These are phyloP conservation scores for Anoplophora glabripennis DNA, from an alignment of 1,140 invertebrate species.

Conservation along the genomic window DNA sequence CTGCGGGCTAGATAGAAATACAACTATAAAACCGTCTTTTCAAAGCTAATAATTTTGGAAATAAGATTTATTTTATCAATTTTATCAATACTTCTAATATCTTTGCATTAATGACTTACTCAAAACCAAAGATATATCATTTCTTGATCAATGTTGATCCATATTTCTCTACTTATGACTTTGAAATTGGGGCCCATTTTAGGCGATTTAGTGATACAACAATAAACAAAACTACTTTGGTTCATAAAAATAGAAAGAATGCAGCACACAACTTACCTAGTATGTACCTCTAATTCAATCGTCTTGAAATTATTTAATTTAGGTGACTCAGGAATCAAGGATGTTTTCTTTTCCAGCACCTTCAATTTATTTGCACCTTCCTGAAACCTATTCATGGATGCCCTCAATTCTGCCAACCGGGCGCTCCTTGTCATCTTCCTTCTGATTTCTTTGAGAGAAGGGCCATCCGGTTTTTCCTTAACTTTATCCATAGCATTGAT, in stretches of 20 bases:
- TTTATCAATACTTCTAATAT: no score
- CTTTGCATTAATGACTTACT: no score
- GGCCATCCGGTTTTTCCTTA: constrained; percentile 49
- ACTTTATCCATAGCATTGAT: constrained; percentile 49
- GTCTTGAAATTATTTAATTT: constrained; percentile 67
- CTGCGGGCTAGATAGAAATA: constrained; percentile 52
- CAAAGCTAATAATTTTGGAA: no score
- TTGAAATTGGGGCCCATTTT: no score
- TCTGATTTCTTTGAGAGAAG: constrained; percentile 65
- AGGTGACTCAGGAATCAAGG: constrained; percentile 41
- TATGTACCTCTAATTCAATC: constrained; percentile 69
- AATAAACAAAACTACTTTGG: neutral
- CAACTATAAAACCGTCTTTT: no score
- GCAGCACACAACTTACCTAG: constrained; percentile 54
- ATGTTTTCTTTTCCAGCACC: constrained; percentile 47
- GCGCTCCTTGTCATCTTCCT: constrained; percentile 61
- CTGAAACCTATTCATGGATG: constrained; percentile 59
- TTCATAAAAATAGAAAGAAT: neutral
- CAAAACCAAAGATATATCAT: no score
- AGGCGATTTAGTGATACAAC: no score
- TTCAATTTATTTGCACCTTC: constrained; percentile 55
- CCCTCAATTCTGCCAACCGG: constrained; percentile 64
- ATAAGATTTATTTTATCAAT: no score
- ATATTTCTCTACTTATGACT: no score
- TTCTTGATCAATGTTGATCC: no score